These are phyloP conservation scores for Notodonta ziczac DNA, from an alignment of 2,888 invertebrate genomes.

Conservation along the genomic window DNA sequence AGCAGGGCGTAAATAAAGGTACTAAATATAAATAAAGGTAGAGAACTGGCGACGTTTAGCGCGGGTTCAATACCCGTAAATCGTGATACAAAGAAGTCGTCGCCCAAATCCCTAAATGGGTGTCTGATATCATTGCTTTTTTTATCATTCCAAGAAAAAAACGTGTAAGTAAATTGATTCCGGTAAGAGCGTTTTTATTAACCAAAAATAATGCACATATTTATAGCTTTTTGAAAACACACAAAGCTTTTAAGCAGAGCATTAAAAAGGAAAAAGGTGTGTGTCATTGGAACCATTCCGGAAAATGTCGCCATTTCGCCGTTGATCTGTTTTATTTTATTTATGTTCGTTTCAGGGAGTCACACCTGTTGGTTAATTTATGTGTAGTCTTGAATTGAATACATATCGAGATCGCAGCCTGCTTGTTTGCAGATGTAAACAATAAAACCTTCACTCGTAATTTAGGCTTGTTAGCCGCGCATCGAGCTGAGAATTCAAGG, in stretches of 20 bases:
- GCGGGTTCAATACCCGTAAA: conserved; percentile 40
- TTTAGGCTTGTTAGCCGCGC: conserved; percentile 52
- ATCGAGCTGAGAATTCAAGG: conserved; percentile 46
- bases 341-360: conserved; percentile 54
- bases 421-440: conserved; percentile 46
- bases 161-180: neutral
- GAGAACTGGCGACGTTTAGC: conserved; percentile 33
- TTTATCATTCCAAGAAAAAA: conserved; percentile 5
- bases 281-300: conserved; percentile 27
- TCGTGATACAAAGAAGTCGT: conserved; percentile 30
- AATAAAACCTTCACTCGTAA: conserved; percentile 45
- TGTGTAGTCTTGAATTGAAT: conserved; percentile 51
- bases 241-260: neutral
- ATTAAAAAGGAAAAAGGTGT: conserved; percentile 15
- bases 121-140: conserved; percentile 1
- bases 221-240: neutral
- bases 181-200: neutral
- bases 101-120: conserved; percentile 25
- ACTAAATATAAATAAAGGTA: conserved; percentile 45
- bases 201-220: neutral
- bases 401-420: conserved; percentile 43
- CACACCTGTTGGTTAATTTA: conserved; percentile 67
- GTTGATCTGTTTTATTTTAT: conserved; percentile 48
- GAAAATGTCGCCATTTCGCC: conserved; percentile 34
- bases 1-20: conserved; percentile 49